These are phyloP conservation scores for Brachypodius melanocephalos DNA, from an alignment of 2,113 vertebrate genomes.

Conservation along the genomic window DNA sequence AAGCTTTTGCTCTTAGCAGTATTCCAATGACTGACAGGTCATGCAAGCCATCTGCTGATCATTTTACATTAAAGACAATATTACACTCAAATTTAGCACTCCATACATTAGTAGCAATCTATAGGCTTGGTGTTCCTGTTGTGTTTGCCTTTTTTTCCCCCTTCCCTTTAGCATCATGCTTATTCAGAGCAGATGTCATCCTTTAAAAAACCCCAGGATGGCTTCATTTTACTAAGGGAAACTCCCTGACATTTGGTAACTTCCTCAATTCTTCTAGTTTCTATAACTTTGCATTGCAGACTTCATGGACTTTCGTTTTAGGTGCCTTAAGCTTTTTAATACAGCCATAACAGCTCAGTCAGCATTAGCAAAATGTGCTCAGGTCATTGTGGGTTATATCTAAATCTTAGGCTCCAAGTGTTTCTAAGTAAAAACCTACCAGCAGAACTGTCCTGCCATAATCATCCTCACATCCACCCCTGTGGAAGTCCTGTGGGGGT, in stretches of 20 bases:
- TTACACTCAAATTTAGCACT: background rate
- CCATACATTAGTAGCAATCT: background rate
- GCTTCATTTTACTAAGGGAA: background rate
- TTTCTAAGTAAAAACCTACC: background rate
- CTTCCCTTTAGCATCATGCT: background rate
- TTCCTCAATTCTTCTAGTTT: background rate
- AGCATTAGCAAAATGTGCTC: background rate
- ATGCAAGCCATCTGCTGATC: background rate
- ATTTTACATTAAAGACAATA: background rate
- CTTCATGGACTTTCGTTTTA: background rate
- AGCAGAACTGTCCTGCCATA: background rate
- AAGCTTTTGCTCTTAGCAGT: background rate
- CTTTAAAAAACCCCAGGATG: background rate
- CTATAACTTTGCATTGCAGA: background rate
- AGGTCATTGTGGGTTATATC: background rate
- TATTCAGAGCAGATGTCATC: background rate
- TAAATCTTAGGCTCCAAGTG: accelerated
- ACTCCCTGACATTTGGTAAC: background rate
- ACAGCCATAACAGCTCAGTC: background rate
- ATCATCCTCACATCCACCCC: background rate
- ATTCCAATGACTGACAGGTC: background rate
- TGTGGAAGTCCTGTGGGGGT: background rate
- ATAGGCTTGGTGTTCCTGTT: background rate
- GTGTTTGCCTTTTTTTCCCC: background rate
- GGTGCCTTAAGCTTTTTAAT: background rate